A percentile compares a stretch with the other conserved stretches of the same genome.
phyloP scores from a whole-genome alignment of 2,888 invertebrate species.

The Dasypogon diadema region DNA sequence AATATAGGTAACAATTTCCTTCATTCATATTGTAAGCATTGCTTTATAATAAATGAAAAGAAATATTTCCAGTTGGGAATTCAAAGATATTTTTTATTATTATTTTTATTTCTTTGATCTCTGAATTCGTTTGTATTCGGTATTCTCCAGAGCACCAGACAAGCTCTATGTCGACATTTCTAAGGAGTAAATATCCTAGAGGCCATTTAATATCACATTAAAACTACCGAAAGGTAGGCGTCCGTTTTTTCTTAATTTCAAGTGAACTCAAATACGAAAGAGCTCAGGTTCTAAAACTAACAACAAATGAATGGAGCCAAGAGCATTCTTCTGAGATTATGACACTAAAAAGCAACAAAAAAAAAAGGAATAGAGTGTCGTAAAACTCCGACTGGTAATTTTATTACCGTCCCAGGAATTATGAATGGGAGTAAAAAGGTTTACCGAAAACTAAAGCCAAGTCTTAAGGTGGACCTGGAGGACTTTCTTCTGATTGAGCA shows the following conservation, averaged over 20 bases:
- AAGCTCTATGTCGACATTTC: too few relatives aligned
- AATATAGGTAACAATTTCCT: too few relatives aligned
- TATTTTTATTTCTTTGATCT: too few relatives aligned
- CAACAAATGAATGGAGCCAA: neutral
- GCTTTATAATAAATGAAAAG: too few relatives aligned
- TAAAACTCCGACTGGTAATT: neutral
- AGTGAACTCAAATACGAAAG: neutral
- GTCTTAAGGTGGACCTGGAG: neutral
- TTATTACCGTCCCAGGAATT: neutral
- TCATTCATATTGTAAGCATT: too few relatives aligned
- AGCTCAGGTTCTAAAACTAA: neutral
- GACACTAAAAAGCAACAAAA: neutral
- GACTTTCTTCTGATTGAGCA: slow-evolving; percentile 21
- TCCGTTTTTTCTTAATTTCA: neutral
- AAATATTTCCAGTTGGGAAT: too few relatives aligned
- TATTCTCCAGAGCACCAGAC: too few relatives aligned
- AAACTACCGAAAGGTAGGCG: neutral
- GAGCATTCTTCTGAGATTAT: neutral
- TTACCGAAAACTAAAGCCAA: neutral
- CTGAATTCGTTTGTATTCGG: too few relatives aligned
- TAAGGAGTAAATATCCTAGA: too few relatives aligned
- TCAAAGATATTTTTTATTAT: too few relatives aligned
- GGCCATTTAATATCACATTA: neutral
- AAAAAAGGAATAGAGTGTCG: neutral
- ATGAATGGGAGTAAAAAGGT: neutral